Evolutionary conservation across 2,797 vertebrate genomes (phyloP).

Genomic region (Chaunax sp.): DNA sequence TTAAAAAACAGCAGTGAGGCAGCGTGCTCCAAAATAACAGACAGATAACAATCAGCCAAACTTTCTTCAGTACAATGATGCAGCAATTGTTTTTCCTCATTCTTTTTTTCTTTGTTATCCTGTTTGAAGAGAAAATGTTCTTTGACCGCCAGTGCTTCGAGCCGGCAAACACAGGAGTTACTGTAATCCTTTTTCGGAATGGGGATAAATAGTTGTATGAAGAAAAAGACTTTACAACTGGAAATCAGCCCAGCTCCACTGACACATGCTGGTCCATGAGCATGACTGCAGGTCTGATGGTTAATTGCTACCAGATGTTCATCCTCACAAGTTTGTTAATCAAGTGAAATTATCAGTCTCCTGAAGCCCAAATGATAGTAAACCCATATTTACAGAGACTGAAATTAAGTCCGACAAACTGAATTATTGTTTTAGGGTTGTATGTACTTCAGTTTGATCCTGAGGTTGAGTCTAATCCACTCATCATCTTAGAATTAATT

Average conservation of each 20-base stretch:
- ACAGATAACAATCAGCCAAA: slow-evolving; percentile 26
- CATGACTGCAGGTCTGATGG: slow-evolving; percentile 72
- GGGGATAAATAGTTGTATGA: slow-evolving; percentile 36
- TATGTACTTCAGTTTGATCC: slow-evolving; percentile 9
- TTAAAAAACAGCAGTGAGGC: too few species aligned
- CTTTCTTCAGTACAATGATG: neutral
- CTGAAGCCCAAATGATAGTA: slow-evolving; percentile 34
- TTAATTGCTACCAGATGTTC: slow-evolving; percentile 81
- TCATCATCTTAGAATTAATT: neutral
- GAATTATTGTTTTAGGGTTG: slow-evolving; percentile 7
- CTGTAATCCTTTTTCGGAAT: slow-evolving; percentile 29
- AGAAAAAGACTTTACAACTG: slow-evolving; percentile 53
- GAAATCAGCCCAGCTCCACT: slow-evolving; percentile 61
- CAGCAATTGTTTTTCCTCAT: too few species aligned
- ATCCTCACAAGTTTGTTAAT: slow-evolving; percentile 75
- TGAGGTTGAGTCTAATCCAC: slow-evolving; percentile 6
- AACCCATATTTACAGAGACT: slow-evolving; percentile 35
- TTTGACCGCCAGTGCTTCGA: slow-evolving; percentile 34
- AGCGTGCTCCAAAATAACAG: neutral
- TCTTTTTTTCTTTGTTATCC: slow-evolving; percentile 16
- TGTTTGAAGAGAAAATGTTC: slow-evolving; percentile 40
- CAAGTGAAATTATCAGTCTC: slow-evolving; percentile 69
- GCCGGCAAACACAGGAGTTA: slow-evolving; percentile 32
- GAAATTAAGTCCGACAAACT: slow-evolving; percentile 12
- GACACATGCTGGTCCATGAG: slow-evolving; percentile 60